Percentiles rank a stretch among this genome's conserved stretches.
These are phyloP conservation scores for Muscina levida DNA, from an alignment of 2,888 invertebrate species.

Conservation along the genomic window DNA sequence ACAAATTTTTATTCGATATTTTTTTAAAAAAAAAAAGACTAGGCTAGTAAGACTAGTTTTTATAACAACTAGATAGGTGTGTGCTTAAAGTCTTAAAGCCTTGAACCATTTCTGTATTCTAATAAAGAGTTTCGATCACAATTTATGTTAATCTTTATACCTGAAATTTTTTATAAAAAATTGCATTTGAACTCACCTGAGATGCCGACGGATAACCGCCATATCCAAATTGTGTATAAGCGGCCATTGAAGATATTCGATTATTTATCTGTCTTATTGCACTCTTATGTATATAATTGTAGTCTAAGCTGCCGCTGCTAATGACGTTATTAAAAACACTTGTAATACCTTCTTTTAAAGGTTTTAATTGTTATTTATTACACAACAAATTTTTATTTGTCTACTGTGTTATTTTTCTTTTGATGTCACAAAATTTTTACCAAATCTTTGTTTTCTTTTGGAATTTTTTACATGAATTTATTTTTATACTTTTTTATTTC, in stretches of 20 bases:
- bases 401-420: neutral
- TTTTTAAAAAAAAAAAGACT: no score
- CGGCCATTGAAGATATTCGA: constrained; percentile 81
- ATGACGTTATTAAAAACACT: constrained; percentile 86
- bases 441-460: neutral
- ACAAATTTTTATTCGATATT: no score
- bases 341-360: neutral
- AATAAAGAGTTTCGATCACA: no score
- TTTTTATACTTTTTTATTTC: neutral
- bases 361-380: constrained; percentile 78
- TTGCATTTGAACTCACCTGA: constrained; percentile 86
- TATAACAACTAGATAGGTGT: no score
- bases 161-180: neutral
- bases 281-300: constrained; percentile 80
- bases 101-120: no score
- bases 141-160: neutral
- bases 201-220: constrained; percentile 92
- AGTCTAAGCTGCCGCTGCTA: constrained; percentile 88
- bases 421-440: neutral
- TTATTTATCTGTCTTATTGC: constrained; percentile 74
- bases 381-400: no score
- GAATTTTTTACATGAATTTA: no score
- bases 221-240: constrained; percentile 96
- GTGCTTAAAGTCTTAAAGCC: no score
- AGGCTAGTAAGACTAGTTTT: no score